Evolutionary conservation across 2,888 invertebrate genomes (phyloP), one percentile per base, ranked within the genome.

Genomic region (Temnothorax rugatulus): DNA sequence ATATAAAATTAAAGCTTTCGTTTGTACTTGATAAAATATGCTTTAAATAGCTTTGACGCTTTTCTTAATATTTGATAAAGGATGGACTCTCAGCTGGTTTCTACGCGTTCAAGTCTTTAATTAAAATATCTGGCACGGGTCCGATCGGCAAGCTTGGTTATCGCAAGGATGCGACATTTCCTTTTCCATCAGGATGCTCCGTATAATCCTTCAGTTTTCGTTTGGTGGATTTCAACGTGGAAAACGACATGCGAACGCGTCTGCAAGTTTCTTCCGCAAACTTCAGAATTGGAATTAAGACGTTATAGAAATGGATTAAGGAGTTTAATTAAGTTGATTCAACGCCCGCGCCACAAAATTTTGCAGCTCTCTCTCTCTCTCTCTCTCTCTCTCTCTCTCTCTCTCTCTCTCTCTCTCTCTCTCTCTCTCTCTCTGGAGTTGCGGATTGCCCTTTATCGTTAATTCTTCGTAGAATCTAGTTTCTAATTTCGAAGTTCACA

Each of bases 301-400:
- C 90, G 87, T 90, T 89, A 90, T 90, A 89, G 90, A 90, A 90
- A 90, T 88, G 90, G 90, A 90, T 90, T 87, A 89, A 89, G 88
- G 90, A 89, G 88, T 90, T 89, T 90, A 90, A 90, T 90, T 90
- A 90, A 90, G 89, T 90, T 88, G 90, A 90, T 90, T 90, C 90
- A 90, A 83, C 84, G 87, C 83, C 68, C 71, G 84, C 84, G 85
- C 82, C 82, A 76, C 88, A 84, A 88, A 90, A 88, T 87, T 85
- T 84, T 64, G 64, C 82, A 66, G 50, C 59, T 52, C 29, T 11
- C 59, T 41, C 18, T 47, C 61, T 13, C 68, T 54, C 41, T 18
- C 54, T 1, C 59, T 38, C 61, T 61, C 29, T 21, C 64, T 2
- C 63, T 44, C 59, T 41, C 9, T 21, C 44, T 38, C 8, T 21